Evolutionary conservation across 2,888 invertebrate species (phyloP).

Genomic region (Chymomyza amoena): DNA sequence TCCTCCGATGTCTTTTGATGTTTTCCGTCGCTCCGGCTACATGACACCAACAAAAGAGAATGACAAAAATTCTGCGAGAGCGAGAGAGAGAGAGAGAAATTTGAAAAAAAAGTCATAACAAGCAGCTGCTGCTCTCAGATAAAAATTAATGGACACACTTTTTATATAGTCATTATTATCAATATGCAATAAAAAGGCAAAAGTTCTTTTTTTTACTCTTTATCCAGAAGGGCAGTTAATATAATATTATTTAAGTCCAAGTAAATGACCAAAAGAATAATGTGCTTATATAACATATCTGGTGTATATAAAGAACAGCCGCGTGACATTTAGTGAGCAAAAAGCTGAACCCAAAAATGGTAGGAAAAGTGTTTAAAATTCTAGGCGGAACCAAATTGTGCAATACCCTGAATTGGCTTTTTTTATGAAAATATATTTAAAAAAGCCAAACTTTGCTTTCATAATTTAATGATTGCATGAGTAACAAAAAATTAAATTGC

Average conservation of each 20-base stretch:
- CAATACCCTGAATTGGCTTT: no score
- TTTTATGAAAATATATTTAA: no score
- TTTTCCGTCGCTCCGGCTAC: background rate
- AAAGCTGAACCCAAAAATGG: background rate
- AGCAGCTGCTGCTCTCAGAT: conserved; percentile 58
- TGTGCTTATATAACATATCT: background rate
- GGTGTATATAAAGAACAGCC: background rate
- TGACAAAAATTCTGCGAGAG: background rate
- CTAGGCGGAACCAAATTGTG: no score
- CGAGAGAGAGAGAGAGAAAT: background rate
- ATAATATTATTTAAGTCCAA: conserved; percentile 61
- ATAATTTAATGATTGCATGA: no score
- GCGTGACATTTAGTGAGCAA: conserved; percentile 14
- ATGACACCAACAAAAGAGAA: background rate
- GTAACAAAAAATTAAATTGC: no score
- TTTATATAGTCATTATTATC: conserved; percentile 57
- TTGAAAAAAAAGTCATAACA: conserved; percentile 19
- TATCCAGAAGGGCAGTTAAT: conserved; percentile 50
- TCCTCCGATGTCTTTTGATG: background rate
- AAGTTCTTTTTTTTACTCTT: conserved; percentile 31
- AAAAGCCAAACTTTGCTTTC: no score
- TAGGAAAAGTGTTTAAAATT: no score
- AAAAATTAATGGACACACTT: conserved; percentile 58
- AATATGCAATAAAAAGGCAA: conserved; percentile 48
- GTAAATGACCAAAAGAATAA: conserved; percentile 50